phyloP scores from a whole-genome alignment of 2,113 vertebrate genomes.

The Clarias macrocephalus region DNA sequence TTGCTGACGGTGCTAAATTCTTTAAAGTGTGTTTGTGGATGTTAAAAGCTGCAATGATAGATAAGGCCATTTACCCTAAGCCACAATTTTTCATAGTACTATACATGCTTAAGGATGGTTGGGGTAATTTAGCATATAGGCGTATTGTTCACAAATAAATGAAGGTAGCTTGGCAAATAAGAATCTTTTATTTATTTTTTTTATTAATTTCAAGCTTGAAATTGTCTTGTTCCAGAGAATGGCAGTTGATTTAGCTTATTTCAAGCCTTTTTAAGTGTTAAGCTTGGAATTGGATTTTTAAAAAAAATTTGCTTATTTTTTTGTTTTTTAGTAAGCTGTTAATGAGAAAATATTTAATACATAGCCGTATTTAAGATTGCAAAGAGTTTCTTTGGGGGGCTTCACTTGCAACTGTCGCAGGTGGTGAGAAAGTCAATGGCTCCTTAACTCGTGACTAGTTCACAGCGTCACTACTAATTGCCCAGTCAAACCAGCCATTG shows the following conservation, averaged over 20 bases:
- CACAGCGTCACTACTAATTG: constrained; percentile 32
- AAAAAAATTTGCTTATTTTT: neutral
- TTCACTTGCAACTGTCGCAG: neutral
- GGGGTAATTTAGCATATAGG: neutral
- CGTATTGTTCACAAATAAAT: neutral
- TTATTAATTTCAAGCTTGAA: neutral
- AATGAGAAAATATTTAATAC: neutral
- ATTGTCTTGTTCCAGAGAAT: neutral
- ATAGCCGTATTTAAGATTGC: neutral
- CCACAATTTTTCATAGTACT: neutral
- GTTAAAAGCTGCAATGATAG: constrained; percentile 35
- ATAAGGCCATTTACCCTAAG: constrained; percentile 26
- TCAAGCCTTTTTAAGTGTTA: neutral
- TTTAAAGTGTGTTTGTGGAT: constrained; percentile 28
- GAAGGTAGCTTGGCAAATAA: neutral
- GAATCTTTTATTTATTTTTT: neutral
- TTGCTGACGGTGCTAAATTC: constrained; percentile 39
- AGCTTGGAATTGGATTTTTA: neutral
- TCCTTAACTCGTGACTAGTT: constrained; percentile 15
- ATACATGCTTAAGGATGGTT: neutral
- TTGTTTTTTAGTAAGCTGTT: neutral
- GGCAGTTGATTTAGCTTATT: neutral
- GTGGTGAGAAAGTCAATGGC: constrained; percentile 7
- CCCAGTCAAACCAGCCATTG: constrained; percentile 39
- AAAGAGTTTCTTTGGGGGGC: neutral